These are phyloP conservation scores for Thymelicus sylvestris DNA, from an alignment of 2,888 invertebrate species.

Conservation along the genomic window DNA sequence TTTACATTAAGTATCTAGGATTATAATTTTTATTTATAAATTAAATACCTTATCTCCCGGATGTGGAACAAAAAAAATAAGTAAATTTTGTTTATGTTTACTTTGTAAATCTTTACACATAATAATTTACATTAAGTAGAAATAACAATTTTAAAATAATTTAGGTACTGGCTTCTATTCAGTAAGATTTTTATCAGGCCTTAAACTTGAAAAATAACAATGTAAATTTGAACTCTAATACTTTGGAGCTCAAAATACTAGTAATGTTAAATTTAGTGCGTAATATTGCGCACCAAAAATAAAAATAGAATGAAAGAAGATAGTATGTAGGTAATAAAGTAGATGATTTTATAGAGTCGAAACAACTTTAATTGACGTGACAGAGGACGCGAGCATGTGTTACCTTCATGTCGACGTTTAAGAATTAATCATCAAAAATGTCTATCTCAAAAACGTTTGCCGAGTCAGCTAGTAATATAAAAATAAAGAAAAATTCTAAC, in stretches of 20 bases:
- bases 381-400: too few relatives aligned
- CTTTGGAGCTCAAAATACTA: background rate
- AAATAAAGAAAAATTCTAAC: too few relatives aligned
- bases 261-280: background rate
- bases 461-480: too few relatives aligned
- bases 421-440: too few relatives aligned
- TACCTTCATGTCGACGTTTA: too few relatives aligned
- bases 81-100: background rate
- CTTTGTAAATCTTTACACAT: background rate
- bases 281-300: slow-evolving; percentile 33
- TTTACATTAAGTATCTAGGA: slow-evolving; percentile 49
- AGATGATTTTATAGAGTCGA: too few relatives aligned
- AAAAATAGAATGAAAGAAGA: slow-evolving; percentile 39
- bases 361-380: too few relatives aligned
- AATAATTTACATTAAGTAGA: background rate
- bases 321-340: too few relatives aligned
- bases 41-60: background rate
- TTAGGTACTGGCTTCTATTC: background rate
- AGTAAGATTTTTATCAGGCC: too few relatives aligned
- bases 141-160: background rate
- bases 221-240: background rate
- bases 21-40: slow-evolving; percentile 13
- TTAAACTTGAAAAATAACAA: background rate
- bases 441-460: too few relatives aligned
- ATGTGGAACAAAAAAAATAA: background rate